These are phyloP conservation scores for Lasiurus cinereus DNA, from an alignment of 2,113 vertebrate species.

Conservation along the genomic window DNA sequence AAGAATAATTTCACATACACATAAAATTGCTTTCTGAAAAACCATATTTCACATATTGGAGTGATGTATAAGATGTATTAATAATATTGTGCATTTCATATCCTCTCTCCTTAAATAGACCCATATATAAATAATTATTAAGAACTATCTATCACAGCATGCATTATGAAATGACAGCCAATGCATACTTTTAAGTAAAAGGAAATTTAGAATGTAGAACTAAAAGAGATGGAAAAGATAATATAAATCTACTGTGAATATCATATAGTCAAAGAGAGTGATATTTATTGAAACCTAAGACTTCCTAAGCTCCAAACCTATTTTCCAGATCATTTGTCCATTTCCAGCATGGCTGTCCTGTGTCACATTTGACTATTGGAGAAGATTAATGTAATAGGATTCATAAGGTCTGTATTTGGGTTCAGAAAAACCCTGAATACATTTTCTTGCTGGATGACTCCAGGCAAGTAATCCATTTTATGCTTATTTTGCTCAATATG, in stretches of 20 bases:
- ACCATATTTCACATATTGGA: neutral
- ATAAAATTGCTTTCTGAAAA: neutral
- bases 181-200: neutral
- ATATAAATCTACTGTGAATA: neutral
- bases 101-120: neutral
- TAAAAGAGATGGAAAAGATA: neutral
- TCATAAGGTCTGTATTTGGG: neutral
- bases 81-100: neutral
- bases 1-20: neutral
- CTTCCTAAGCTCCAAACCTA: neutral
- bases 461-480: neutral
- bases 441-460: neutral
- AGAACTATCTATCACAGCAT: neutral
- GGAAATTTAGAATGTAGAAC: neutral
- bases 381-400: slow-evolving; percentile 9
- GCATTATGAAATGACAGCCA: neutral
- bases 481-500: neutral
- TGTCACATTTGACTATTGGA: neutral
- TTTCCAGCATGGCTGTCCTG: neutral
- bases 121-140: neutral
- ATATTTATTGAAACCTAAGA: neutral
- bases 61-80: neutral
- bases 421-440: neutral
- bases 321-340: neutral
- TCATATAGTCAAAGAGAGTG: neutral